Evolutionary conservation across 2,888 invertebrate species (phyloP).

Genomic region (Eupsilia transversa): DNA sequence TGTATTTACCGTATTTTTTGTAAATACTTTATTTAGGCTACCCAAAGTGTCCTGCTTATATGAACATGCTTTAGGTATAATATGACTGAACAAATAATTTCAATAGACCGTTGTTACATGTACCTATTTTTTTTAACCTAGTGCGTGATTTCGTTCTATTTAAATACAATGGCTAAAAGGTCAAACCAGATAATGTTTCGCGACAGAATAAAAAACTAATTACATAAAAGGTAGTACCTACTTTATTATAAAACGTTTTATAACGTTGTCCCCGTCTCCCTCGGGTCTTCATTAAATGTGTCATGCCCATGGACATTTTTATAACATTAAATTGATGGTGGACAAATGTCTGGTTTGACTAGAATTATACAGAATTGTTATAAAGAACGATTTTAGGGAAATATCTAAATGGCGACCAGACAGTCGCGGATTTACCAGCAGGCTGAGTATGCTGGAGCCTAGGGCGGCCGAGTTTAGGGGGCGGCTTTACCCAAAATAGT

Average conservation of each 20-base stretch:
- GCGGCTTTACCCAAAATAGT: too few species aligned
- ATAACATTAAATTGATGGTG: background rate
- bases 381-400: background rate
- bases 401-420: constrained; percentile 2
- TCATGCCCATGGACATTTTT: constrained; percentile 11
- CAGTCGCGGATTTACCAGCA: too few species aligned
- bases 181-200: constrained; percentile 7
- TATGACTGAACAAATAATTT: constrained; percentile 9
- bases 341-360: background rate
- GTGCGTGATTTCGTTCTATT: constrained; percentile 17
- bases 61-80: constrained; percentile 8
- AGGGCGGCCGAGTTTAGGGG: too few species aligned
- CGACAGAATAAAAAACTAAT: constrained; percentile 21
- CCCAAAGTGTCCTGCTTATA: background rate
- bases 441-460: too few species aligned
- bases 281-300: constrained; percentile 15
- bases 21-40: too few species aligned
- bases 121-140: constrained; percentile 28
- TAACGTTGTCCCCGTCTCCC: constrained; percentile 12
- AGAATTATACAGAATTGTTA: background rate
- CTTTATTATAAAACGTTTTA: constrained; percentile 12
- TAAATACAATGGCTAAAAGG: constrained; percentile 19
- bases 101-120: background rate
- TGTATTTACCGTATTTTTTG: too few species aligned
- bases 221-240: constrained; percentile 19